Percentiles rank a stretch among this genome's conserved stretches.
Conservation (phyloP, 2,888 invertebrate genomes). For the Elysia crispata region DNA sequence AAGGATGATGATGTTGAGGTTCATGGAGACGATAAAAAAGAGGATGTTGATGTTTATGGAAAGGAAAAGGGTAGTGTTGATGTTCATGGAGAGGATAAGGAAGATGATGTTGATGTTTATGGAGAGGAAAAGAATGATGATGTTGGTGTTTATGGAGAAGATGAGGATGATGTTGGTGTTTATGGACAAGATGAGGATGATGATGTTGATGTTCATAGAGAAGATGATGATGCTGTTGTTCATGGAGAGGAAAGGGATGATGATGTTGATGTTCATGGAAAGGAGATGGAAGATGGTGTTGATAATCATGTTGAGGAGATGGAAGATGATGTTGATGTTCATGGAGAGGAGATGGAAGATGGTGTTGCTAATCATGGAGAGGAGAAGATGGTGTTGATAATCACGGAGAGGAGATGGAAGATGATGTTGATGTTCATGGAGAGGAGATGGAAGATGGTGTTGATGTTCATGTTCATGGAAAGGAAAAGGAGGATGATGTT, state of each 20-base stretch:
- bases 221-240: not conserved
- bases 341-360: too few species aligned
- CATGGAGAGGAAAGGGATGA: not conserved
- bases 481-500: too few species aligned
- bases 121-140: conserved; percentile 17
- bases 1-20: too few species aligned
- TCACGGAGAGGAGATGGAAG: too few species aligned
- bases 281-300: too few species aligned
- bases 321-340: not conserved
- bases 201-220: not conserved
- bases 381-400: too few species aligned
- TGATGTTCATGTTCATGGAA: too few species aligned
- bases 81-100: not conserved
- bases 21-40: too few species aligned
- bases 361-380: not conserved
- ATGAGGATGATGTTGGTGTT: conserved; percentile 23
- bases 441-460: too few species aligned
- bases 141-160: conserved; percentile 14
- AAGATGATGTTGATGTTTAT: conserved; percentile 9
- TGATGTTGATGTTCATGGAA: conserved; percentile 16
- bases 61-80: too few species aligned
- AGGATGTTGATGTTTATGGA: too few species aligned
- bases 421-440: too few species aligned
- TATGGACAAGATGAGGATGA: not conserved
- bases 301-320: not conserved